Evolutionary conservation across 1,140 invertebrate species (phyloP).

Genomic region (Musca vetustissima): DNA sequence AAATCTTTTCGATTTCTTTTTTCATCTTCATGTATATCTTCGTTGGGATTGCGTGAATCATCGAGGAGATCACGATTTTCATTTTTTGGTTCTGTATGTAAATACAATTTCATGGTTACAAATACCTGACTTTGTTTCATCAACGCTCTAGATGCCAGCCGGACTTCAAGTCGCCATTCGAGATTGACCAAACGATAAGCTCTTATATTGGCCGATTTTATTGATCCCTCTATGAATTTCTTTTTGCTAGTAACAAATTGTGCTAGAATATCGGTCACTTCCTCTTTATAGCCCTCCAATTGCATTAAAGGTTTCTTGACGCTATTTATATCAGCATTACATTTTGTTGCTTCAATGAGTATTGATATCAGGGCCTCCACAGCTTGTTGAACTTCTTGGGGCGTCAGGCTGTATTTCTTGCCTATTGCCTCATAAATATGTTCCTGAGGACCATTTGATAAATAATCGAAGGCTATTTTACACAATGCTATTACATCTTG

Average conservation of each 20-base stretch:
- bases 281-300: slow-evolving; percentile 35
- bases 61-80: slow-evolving; percentile 46
- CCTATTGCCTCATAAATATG: slow-evolving; percentile 38
- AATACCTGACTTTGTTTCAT: slow-evolving; percentile 40
- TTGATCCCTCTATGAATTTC: slow-evolving; percentile 48
- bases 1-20: slow-evolving; percentile 46
- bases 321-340: slow-evolving; percentile 24
- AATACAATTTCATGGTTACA: slow-evolving; percentile 47
- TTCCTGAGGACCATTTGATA: slow-evolving; percentile 42
- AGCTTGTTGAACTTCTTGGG: slow-evolving; percentile 33
- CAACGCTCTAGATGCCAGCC: slow-evolving; percentile 40
- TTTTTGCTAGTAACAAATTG: slow-evolving; percentile 49
- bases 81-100: slow-evolving; percentile 50
- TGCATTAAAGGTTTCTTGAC: slow-evolving; percentile 30
- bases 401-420: slow-evolving; percentile 33
- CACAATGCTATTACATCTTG: slow-evolving; percentile 45
- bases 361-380: slow-evolving; percentile 48
- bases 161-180: slow-evolving; percentile 50
- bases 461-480: slow-evolving; percentile 49
- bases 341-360: slow-evolving; percentile 43
- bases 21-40: slow-evolving; percentile 43
- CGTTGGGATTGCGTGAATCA: slow-evolving; percentile 12
- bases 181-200: slow-evolving; percentile 46
- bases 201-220: slow-evolving; percentile 50
- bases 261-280: slow-evolving; percentile 39